These are phyloP conservation scores for Drosophila subsilvestris DNA, from an alignment of 2,888 invertebrate species.

Conservation along the genomic window DNA sequence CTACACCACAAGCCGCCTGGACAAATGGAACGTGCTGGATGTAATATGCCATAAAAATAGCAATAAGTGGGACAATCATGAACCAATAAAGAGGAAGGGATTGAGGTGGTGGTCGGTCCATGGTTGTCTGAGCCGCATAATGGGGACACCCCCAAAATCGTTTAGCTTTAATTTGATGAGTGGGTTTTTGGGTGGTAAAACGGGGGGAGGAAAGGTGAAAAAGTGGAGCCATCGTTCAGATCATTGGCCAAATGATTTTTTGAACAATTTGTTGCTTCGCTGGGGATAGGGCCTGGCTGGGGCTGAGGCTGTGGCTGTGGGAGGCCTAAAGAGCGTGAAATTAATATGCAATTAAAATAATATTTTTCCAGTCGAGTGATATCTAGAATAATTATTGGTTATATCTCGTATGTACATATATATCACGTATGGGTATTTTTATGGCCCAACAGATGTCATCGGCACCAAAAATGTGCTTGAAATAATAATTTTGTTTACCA, in stretches of 20 bases:
- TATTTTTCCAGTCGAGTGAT: conserved; percentile 61
- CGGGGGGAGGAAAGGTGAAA: conserved; percentile 4
- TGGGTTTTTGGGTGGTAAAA: conserved; percentile 25
- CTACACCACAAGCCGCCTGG: conserved; percentile 48
- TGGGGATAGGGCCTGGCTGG: conserved; percentile 17
- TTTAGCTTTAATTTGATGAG: conserved; percentile 62
- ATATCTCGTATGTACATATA: conserved; percentile 14
- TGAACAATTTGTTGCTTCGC: conserved; percentile 58
- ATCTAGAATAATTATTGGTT: conserved; percentile 45
- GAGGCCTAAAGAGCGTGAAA: conserved; percentile 69
- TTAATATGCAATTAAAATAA: conserved; percentile 73
- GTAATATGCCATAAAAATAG: conserved; percentile 45
- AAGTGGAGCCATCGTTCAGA: conserved; percentile 60
- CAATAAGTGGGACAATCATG: conserved; percentile 74
- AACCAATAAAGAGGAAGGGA: conserved; percentile 47
- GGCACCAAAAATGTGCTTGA: conserved; percentile 53
- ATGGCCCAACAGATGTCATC: conserved; percentile 52
- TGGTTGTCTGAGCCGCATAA: conserved; percentile 66
- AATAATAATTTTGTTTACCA: conserved; percentile 56
- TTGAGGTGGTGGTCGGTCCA: conserved; percentile 25
- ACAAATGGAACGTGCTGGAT: conserved; percentile 36
- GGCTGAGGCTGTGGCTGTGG: no score
- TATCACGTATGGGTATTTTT: conserved; percentile 51
- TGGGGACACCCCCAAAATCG: conserved; percentile 38
- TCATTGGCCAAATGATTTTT: conserved; percentile 67